phyloP scores from a whole-genome alignment of 2,797 vertebrate genomes.

The Poeciliopsis turneri region DNA sequence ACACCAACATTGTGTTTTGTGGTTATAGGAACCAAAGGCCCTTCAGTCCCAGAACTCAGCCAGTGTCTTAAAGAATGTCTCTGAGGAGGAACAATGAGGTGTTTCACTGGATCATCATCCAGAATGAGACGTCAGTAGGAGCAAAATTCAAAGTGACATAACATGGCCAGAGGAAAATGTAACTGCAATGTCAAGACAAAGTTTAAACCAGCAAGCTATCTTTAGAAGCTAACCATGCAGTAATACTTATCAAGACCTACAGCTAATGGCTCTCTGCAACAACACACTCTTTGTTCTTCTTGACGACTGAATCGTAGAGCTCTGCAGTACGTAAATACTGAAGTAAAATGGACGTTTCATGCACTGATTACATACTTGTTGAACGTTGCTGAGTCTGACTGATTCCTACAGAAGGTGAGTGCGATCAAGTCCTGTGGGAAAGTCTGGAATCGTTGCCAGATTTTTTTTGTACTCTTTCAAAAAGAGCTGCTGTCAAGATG shows the following conservation, averaged over 20 bases:
- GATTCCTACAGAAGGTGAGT: neutral
- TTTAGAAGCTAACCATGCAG: conserved; percentile 14
- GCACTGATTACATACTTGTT: neutral
- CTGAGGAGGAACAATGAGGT: neutral
- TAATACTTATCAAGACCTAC: neutral
- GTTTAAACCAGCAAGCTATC: conserved; percentile 11
- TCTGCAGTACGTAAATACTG: neutral
- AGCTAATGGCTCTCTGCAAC: neutral
- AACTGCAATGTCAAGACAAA: conserved; percentile 31
- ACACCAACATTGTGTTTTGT: neutral
- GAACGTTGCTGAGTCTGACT: neutral
- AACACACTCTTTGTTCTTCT: neutral
- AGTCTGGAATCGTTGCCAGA: neutral
- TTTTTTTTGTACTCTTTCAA: neutral
- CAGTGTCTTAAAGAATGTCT: conserved; percentile 3
- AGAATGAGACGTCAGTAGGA: conserved; percentile 1
- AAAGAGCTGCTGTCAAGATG: neutral
- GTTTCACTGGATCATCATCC: conserved; percentile 10
- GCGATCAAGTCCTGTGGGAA: neutral
- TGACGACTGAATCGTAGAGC: neutral
- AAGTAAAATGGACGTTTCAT: neutral
- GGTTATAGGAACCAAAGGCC: neutral
- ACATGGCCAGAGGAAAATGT: conserved; percentile 8
- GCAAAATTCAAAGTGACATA: conserved; percentile 23
- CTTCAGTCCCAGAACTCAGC: neutral